A percentile compares a stretch with the other conserved stretches of the same genome.
These are phyloP conservation scores for Deroplatys truncata DNA, from an alignment of 2,888 invertebrate genomes.

Conservation along the genomic window DNA sequence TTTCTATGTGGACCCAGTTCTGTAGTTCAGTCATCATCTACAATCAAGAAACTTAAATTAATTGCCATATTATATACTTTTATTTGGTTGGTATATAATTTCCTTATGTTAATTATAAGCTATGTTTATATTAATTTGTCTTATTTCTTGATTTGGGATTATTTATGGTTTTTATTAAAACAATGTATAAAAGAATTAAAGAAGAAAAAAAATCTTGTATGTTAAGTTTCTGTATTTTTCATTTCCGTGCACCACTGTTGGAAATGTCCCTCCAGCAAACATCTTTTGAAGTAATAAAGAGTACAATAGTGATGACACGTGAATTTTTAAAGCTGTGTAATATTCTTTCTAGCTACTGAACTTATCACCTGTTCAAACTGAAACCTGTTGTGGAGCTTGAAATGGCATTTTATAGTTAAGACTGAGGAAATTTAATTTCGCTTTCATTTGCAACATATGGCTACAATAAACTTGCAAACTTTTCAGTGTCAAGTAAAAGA, in stretches of 20 bases:
- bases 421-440: neutral
- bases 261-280: neutral
- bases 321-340: neutral
- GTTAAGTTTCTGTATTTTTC: neutral
- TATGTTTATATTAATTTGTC: constrained; percentile 21
- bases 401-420: neutral
- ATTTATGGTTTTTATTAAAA: constrained; percentile 22
- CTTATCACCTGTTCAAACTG: neutral
- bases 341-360: neutral
- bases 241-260: neutral
- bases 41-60: constrained; percentile 27
- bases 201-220: constrained; percentile 13
- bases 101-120: constrained; percentile 17
- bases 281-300: neutral
- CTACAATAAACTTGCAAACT: no score
- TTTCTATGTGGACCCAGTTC: constrained; percentile 22
- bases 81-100: constrained; percentile 20
- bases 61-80: constrained; percentile 25
- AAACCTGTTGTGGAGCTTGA: neutral
- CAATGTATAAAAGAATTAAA: constrained; percentile 18
- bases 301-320: constrained; percentile 19
- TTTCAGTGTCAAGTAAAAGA: no score
- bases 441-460: no score
- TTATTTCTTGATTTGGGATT: constrained; percentile 14
- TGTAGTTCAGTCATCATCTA: constrained; percentile 7